Percentiles rank a stretch among this genome's conserved stretches.
Conservation (phyloP, 2,113 vertebrate species). For the Trichomycterus rosablanca region DNA sequence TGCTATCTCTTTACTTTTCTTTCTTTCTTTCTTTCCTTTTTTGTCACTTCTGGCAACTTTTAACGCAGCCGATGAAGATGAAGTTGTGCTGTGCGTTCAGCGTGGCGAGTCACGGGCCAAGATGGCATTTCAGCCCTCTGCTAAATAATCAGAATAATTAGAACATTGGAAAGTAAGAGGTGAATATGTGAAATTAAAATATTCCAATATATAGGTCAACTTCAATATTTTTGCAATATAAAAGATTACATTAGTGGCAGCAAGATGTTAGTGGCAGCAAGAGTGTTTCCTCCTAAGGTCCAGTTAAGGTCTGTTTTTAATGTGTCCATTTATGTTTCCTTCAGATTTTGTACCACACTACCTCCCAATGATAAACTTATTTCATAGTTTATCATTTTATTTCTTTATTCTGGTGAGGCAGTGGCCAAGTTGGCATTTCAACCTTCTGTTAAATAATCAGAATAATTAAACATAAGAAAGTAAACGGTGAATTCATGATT, state of each 20-base stretch:
- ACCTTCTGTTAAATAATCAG: constrained; percentile 57
- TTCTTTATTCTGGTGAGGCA: constrained; percentile 57
- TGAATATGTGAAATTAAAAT: not conserved
- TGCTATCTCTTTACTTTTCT: constrained; percentile 68
- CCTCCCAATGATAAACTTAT: too few species aligned
- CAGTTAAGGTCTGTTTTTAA: too few species aligned
- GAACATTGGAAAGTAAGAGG: not conserved
- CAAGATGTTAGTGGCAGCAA: too few species aligned
- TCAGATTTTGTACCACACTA: too few species aligned
- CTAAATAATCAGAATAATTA: constrained; percentile 48
- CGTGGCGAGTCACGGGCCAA: constrained; percentile 61
- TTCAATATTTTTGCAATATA: too few species aligned
- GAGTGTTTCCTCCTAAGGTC: too few species aligned
- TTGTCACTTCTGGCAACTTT: constrained; percentile 67
- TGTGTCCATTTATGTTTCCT: too few species aligned
- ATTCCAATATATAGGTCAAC: too few species aligned
- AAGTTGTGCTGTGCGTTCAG: constrained; percentile 54
- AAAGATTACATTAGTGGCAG: too few species aligned
- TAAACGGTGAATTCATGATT: not conserved
- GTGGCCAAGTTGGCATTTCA: constrained; percentile 65
- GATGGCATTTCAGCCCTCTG: constrained; percentile 63
- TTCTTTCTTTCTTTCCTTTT: constrained; percentile 65
- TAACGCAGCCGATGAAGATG: constrained; percentile 56
- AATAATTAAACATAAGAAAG: constrained; percentile 15
- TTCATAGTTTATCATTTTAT: too few species aligned